phyloP scores from a whole-genome alignment of 2,888 invertebrate genomes.

The Melanchra persicariae region DNA sequence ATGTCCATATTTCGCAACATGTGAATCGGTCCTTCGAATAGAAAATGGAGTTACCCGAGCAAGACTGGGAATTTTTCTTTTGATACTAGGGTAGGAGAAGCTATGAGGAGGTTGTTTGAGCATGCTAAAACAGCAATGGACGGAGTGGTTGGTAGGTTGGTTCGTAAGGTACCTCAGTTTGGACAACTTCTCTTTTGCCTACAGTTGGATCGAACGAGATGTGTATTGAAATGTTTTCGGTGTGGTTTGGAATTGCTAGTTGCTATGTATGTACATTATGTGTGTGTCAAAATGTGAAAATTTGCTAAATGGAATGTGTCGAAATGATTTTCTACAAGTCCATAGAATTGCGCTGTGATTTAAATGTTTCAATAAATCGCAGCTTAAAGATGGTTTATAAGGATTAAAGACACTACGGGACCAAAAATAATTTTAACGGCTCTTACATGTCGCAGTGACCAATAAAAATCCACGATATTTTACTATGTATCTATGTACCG shows the following conservation, averaged over 20 bases:
- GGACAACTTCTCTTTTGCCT: background rate
- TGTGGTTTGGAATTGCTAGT: background rate
- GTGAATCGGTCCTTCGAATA: background rate
- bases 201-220: background rate
- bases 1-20: background rate
- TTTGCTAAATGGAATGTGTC: background rate
- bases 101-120: background rate
- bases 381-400: background rate
- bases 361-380: background rate
- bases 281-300: background rate
- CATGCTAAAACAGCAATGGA: background rate
- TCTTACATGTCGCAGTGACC: too few relatives aligned
- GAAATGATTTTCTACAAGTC: background rate
- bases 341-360: background rate
- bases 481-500: too few relatives aligned
- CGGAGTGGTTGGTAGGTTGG: background rate
- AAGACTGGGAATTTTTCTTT: background rate
- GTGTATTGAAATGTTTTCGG: background rate
- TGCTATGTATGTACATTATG: background rate
- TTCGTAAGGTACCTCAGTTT: background rate
- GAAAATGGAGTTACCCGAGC: background rate
- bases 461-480: too few relatives aligned
- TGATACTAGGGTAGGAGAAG: background rate
- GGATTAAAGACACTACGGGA: too few relatives aligned
- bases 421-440: too few relatives aligned